Conservation (phyloP, 2,888 invertebrate species). For the Serrognathus titanus region DNA sequence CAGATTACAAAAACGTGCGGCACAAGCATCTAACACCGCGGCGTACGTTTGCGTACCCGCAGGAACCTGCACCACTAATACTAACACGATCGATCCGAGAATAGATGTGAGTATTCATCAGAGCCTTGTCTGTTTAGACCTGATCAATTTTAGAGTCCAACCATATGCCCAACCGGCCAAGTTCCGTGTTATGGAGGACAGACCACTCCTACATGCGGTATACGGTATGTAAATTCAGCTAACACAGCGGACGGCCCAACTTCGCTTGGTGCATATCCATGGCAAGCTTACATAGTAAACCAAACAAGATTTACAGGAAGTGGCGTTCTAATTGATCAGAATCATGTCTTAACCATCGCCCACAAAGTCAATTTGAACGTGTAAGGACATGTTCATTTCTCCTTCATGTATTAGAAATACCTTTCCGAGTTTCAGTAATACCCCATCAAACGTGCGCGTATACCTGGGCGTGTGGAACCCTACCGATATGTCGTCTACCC, state of each 20-base stretch:
- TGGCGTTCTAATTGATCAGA: conserved; percentile 65
- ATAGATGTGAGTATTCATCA: conserved; percentile 33
- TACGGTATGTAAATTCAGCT: conserved; percentile 45
- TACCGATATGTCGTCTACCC: conserved; percentile 17
- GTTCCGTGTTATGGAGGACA: conserved; percentile 32
- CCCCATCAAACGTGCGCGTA: conserved; percentile 24
- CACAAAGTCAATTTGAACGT: conserved; percentile 62
- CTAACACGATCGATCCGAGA: conserved; percentile 36
- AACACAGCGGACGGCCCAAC: conserved; percentile 52
- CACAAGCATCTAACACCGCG: too few species aligned
- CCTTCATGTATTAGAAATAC: too few species aligned
- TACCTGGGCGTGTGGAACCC: conserved; percentile 29
- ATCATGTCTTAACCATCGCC: conserved; percentile 70
- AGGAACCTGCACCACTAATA: conserved; percentile 32
- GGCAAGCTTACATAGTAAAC: conserved; percentile 57
- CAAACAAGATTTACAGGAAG: conserved; percentile 61
- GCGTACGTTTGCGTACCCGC: conserved; percentile 34
- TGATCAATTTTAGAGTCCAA: neutral
- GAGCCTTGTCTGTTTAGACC: too few species aligned
- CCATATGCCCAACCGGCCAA: conserved; percentile 34
- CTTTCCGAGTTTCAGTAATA: conserved; percentile 2
- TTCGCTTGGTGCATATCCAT: conserved; percentile 38
- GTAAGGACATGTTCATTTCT: conserved; percentile 28
- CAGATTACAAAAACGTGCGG: too few species aligned
- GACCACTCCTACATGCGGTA: conserved; percentile 48